A percentile compares a stretch with the other conserved stretches of the same genome.
Conservation (phyloP, 2,113 vertebrate species). For the Procapra przewalskii region DNA sequence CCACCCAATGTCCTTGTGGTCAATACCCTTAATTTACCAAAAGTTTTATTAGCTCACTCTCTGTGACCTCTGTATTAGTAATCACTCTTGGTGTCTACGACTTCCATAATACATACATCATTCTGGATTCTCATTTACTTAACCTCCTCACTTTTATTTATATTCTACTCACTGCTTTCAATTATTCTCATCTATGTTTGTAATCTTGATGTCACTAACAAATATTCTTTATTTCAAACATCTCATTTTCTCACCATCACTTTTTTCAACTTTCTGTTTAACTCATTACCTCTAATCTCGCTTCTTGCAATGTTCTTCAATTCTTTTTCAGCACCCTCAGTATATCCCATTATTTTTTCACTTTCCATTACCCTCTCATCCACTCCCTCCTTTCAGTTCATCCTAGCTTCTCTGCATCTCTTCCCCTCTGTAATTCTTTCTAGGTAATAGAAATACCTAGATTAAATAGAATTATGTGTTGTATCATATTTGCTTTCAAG, state of each 20-base stretch:
- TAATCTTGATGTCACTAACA: background rate
- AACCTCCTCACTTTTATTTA: background rate
- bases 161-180: background rate
- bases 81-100: background rate
- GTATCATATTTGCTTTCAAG: background rate
- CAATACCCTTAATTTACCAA: background rate
- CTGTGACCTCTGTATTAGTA: background rate
- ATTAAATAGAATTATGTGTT: background rate
- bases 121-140: background rate
- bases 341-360: background rate
- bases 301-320: background rate
- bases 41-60: background rate
- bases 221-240: background rate
- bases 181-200: background rate
- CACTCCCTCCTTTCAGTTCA: background rate
- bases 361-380: background rate
- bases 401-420: background rate
- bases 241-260: background rate
- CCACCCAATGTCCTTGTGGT: background rate
- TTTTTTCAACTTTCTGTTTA: background rate
- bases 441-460: background rate
- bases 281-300: background rate
- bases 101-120: background rate
- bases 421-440: background rate
- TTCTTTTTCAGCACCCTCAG: background rate